Conservation (phyloP, 2,888 invertebrate genomes). For the Timandra comae region DNA sequence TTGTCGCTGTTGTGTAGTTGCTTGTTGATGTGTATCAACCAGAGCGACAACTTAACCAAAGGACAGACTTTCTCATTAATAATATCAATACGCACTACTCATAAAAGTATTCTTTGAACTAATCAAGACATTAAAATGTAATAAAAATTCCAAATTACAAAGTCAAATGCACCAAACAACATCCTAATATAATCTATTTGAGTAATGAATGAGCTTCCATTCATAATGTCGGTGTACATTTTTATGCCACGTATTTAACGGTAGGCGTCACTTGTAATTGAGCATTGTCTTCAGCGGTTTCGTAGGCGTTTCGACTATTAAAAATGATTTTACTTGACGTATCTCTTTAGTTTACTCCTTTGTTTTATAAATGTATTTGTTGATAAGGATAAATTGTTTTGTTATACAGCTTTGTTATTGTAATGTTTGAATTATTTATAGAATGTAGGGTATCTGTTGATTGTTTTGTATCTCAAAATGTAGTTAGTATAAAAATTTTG, state of each 20-base stretch:
- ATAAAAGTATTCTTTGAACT: too few species aligned
- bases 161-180: constrained; percentile 15
- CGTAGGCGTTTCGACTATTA: constrained; percentile 41
- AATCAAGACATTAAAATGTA: background rate
- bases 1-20: too few species aligned
- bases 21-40: too few species aligned
- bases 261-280: constrained; percentile 61
- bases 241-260: constrained; percentile 28
- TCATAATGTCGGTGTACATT: constrained; percentile 29
- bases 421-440: background rate
- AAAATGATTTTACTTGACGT: constrained; percentile 35
- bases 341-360: constrained; percentile 28
- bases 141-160: constrained; percentile 4
- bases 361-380: constrained; percentile 37
- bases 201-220: constrained; percentile 35
- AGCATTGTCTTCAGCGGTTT: constrained; percentile 54
- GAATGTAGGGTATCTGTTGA: too few species aligned
- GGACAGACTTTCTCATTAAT: too few species aligned
- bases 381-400: constrained; percentile 40
- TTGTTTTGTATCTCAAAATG: too few species aligned
- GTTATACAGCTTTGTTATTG: constrained; percentile 8
- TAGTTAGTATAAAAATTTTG: too few species aligned
- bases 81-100: too few species aligned
- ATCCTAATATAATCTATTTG: constrained; percentile 20
- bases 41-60: too few species aligned